phyloP scores from a whole-genome alignment of 2,113 vertebrate species.

The Lepisosteus oculatus region DNA sequence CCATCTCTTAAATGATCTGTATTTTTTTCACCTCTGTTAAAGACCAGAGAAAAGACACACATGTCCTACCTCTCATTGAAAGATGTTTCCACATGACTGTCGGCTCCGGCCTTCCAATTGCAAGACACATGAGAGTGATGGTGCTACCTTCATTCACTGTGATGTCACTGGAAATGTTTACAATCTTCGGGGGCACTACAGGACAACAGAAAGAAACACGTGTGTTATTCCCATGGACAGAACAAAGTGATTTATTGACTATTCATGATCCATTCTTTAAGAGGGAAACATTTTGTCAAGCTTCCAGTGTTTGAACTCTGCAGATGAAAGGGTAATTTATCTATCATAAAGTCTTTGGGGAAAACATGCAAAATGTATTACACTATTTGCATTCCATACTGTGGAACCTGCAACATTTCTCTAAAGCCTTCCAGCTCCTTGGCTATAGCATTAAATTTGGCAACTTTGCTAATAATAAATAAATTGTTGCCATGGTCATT shows the following conservation, averaged over 20 bases:
- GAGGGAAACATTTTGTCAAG: too few relatives aligned
- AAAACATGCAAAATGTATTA: too few relatives aligned
- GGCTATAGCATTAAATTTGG: neutral
- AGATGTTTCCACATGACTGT: constrained; percentile 91
- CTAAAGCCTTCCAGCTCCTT: neutral
- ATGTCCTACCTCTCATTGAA: constrained; percentile 79
- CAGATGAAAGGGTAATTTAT: too few relatives aligned
- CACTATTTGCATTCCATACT: too few relatives aligned
- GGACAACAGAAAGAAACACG: constrained; percentile 34
- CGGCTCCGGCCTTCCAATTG: constrained; percentile 88
- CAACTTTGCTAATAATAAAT: neutral
- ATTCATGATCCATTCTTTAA: too few relatives aligned
- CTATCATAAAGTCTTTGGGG: too few relatives aligned
- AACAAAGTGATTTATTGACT: too few relatives aligned
- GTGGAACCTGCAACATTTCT: too few relatives aligned
- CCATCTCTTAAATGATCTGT: too few relatives aligned
- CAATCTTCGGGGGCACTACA: constrained; percentile 92
- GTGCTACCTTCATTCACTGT: constrained; percentile 94
- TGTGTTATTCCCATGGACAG: too few relatives aligned
- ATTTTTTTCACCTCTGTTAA: neutral
- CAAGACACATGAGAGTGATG: constrained; percentile 90
- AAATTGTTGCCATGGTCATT: neutral
- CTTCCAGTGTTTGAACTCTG: too few relatives aligned
- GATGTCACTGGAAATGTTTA: constrained; percentile 86
- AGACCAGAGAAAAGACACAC: neutral